Evolutionary conservation across 2,797 vertebrate species (phyloP).

Genomic region (Sebastes trivittatus): DNA sequence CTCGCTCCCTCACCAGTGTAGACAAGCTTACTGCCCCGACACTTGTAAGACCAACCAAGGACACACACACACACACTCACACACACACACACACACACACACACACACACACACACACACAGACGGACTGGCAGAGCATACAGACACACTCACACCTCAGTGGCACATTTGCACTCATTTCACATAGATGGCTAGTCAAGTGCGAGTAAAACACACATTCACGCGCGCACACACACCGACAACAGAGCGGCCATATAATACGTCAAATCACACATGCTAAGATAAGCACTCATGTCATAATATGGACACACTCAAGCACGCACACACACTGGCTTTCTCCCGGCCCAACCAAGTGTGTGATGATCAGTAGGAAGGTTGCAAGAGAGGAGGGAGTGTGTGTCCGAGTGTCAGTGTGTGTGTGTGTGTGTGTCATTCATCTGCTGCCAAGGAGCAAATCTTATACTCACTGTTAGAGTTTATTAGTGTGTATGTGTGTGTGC

Average conservation of each 20-base stretch:
- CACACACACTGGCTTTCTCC: slow-evolving; percentile 79
- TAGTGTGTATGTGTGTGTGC: slow-evolving; percentile 14
- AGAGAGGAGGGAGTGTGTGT: slow-evolving; percentile 39
- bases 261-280: slow-evolving; percentile 73
- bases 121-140: slow-evolving; percentile 31
- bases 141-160: slow-evolving; percentile 56
- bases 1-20: slow-evolving; percentile 57
- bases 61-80: slow-evolving; percentile 35
- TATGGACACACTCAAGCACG: slow-evolving; percentile 67
- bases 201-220: slow-evolving; percentile 72
- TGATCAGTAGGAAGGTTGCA: slow-evolving; percentile 79
- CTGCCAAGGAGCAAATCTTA: slow-evolving; percentile 40
- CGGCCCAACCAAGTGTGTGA: slow-evolving; percentile 86
- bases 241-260: slow-evolving; percentile 64
- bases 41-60: slow-evolving; percentile 68
- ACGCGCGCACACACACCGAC: slow-evolving; percentile 46
- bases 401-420: slow-evolving; percentile 32
- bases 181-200: slow-evolving; percentile 73
- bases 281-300: slow-evolving; percentile 70
- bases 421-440: slow-evolving; percentile 44
- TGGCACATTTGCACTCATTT: slow-evolving; percentile 66
- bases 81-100: slow-evolving; percentile 17
- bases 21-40: slow-evolving; percentile 60
- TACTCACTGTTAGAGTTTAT: slow-evolving; percentile 28
- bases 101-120: slow-evolving; percentile 11